Percentiles rank a stretch among this genome's conserved stretches.
These are phyloP conservation scores for Yoshiicerus persimilis DNA, from an alignment of 1,140 invertebrate species.

Conservation along the genomic window DNA sequence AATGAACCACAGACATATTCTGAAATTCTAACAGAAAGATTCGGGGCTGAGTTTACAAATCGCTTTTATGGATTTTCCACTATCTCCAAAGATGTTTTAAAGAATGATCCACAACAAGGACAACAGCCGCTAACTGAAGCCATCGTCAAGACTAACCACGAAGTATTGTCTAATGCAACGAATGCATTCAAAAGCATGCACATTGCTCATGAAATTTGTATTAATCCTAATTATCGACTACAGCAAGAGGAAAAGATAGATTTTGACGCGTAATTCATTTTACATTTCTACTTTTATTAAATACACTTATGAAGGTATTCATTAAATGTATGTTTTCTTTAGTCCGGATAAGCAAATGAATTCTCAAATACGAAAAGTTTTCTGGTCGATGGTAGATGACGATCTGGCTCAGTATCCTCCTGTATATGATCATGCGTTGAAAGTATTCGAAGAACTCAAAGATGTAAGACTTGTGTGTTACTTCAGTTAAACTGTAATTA, in stretches of 20 bases:
- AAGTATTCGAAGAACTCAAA: conserved; percentile 84
- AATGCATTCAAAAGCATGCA: conserved; percentile 90
- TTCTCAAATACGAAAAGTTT: conserved; percentile 61
- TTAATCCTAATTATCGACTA: conserved; percentile 87
- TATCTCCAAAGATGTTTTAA: background rate
- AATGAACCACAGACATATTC: background rate
- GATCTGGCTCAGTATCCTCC: conserved; percentile 80
- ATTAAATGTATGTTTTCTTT: too few relatives aligned
- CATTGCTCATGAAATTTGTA: conserved; percentile 91
- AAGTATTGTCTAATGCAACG: conserved; percentile 85
- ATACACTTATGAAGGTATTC: too few relatives aligned
- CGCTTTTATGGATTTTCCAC: background rate
- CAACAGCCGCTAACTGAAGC: too few relatives aligned
- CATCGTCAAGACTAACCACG: background rate
- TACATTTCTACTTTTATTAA: background rate
- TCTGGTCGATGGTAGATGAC: conserved; percentile 82
- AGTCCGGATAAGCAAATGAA: conserved; percentile 5
- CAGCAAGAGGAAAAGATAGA: background rate
- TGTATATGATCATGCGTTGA: conserved; percentile 78
- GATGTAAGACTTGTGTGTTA: conserved; percentile 60
- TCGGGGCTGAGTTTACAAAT: background rate
- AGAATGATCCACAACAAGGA: background rate
- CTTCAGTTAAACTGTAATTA: background rate
- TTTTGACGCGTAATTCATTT: background rate
- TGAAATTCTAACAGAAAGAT: background rate